Conservation (phyloP, 2,888 invertebrate species). For the Bombylius major region DNA sequence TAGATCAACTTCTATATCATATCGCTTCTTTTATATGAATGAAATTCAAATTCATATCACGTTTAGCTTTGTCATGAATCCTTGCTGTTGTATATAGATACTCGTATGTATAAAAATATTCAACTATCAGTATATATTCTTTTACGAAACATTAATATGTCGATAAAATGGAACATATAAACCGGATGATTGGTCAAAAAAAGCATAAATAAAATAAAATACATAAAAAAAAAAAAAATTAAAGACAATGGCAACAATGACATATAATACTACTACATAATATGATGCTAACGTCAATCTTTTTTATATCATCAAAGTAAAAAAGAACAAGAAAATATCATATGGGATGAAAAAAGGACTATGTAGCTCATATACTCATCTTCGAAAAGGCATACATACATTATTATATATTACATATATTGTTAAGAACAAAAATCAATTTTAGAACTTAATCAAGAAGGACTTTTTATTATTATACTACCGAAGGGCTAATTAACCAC, state of each 20-base stretch:
- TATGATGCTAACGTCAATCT: no score
- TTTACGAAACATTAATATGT: background rate
- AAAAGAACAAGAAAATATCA: no score
- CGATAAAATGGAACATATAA: constrained; percentile 2
- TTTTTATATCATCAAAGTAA: no score
- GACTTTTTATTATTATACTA: background rate
- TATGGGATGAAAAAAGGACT: no score
- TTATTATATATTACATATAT: no score
- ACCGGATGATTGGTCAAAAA: constrained; percentile 5
- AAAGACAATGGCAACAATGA: no score
- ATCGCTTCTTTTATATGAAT: background rate
- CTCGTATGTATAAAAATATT: background rate
- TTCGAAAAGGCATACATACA: no score
- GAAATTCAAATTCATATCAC: constrained; percentile 4
- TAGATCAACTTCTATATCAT: no score
- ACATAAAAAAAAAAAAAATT: background rate
- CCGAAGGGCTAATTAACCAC: constrained; percentile 8
- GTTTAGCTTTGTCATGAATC: constrained; percentile 6
- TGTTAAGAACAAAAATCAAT: constrained; percentile 3
- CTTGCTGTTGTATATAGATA: background rate
- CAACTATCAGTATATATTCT: background rate
- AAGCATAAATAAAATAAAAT: background rate
- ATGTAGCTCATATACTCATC: no score
- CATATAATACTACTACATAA: no score
- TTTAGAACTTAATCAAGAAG: constrained; percentile 6